These are phyloP conservation scores for Drosophila pruinosa DNA, from an alignment of 1,140 invertebrate genomes.

Conservation along the genomic window DNA sequence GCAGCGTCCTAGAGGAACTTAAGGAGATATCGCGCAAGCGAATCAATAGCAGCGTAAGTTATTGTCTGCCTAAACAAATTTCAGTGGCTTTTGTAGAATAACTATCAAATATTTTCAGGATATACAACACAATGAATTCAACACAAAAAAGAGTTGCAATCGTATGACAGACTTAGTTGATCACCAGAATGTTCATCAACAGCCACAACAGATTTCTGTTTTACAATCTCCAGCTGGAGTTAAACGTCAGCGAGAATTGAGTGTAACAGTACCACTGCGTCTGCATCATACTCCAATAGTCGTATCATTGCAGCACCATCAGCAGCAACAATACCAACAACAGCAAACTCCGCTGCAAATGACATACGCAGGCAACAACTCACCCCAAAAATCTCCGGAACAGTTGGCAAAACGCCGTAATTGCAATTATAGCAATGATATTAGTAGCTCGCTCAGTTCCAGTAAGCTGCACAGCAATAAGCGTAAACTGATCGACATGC, in stretches of 20 bases:
- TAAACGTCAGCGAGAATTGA: conserved; percentile 52
- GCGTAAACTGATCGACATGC: conserved; percentile 57
- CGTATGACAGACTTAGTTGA: conserved; percentile 53
- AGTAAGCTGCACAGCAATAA: conserved; percentile 63
- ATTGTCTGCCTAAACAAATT: background rate
- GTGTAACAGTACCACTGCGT: conserved; percentile 32
- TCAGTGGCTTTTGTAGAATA: conserved; percentile 1
- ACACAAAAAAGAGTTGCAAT: conserved; percentile 69
- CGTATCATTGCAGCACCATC: background rate
- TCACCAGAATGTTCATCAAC: conserved; percentile 8
- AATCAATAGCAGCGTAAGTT: conserved; percentile 83
- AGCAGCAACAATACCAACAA: conserved; percentile 7
- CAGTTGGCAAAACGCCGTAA: conserved; percentile 68
- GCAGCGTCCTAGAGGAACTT: conserved; percentile 83
- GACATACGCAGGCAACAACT: conserved; percentile 23
- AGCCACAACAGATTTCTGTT: conserved; percentile 31
- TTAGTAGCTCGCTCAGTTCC: conserved; percentile 76
- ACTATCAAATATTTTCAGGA: conserved; percentile 57
- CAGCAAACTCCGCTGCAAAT: conserved; percentile 16
- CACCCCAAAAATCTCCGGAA: conserved; percentile 56
- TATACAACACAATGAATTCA: conserved; percentile 43
- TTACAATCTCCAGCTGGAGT: conserved; percentile 12
- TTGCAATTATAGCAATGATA: conserved; percentile 78
- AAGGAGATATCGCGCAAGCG: conserved; percentile 84
- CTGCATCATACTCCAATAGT: conserved; percentile 14